Percentiles rank a stretch among this genome's conserved stretches.
Conservation (phyloP, 1,140 invertebrate species). For the Leptestheria dahalacensis region DNA sequence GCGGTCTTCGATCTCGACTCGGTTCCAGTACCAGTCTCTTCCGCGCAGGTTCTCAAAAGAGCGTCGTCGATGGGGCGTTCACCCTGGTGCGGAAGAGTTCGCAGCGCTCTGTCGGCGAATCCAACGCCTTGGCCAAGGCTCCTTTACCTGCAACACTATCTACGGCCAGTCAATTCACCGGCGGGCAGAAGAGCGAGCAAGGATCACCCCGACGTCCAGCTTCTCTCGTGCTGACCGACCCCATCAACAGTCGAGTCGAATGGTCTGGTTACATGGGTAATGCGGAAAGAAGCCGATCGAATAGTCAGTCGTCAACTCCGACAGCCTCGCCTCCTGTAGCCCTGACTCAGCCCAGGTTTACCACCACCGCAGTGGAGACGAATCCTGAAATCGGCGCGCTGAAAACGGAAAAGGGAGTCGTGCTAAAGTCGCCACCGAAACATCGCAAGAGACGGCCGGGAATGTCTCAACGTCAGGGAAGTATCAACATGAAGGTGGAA, state of each 20-base stretch:
- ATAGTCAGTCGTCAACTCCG: background rate
- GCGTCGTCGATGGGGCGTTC: conserved; percentile 11
- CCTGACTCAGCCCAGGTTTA: background rate
- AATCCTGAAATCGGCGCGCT: background rate
- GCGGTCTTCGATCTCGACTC: conserved; percentile 10
- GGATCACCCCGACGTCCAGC: conserved; percentile 9
- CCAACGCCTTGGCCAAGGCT: background rate
- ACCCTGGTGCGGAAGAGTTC: background rate
- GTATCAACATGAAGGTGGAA: background rate
- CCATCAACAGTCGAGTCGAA: conserved; percentile 4
- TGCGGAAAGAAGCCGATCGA: background rate
- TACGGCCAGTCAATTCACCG: background rate
- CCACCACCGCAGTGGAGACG: background rate
- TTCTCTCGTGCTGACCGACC: conserved; percentile 9
- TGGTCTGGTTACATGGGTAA: conserved; percentile 1
- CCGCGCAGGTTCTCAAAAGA: conserved; percentile 14
- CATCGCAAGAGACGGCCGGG: conserved; percentile 2
- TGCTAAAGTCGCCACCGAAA: background rate
- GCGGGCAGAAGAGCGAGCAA: background rate
- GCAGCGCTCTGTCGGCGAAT: conserved; percentile 4
- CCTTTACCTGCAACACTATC: background rate
- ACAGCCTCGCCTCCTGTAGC: background rate
- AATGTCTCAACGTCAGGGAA: background rate
- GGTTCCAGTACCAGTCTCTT: conserved; percentile 12
- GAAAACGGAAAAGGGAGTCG: background rate